A percentile compares a stretch with the other conserved stretches of the same genome.
phyloP scores from a whole-genome alignment of 1,140 invertebrate genomes.

The Drosophila nebulosa region DNA sequence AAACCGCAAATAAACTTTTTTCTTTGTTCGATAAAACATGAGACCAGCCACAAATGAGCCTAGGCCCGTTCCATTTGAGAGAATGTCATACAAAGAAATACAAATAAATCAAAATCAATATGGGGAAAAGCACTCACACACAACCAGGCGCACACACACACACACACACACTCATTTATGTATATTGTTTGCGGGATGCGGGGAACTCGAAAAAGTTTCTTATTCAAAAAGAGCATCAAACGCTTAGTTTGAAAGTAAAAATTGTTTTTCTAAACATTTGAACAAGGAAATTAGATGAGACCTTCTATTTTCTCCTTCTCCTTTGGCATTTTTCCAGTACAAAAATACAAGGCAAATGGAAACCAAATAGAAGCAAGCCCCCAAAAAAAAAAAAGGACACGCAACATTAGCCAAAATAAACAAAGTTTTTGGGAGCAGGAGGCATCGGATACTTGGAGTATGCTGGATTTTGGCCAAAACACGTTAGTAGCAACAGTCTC shows the following conservation, averaged over 20 bases:
- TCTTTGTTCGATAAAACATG: conserved; percentile 14
- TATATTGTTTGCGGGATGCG: background rate
- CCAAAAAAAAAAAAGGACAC: conserved; percentile 37
- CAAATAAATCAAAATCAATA: conserved; percentile 51
- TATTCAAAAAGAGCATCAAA: conserved; percentile 46
- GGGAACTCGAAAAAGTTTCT: conserved; percentile 29
- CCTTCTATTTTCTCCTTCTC: conserved; percentile 26
- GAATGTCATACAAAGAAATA: conserved; percentile 26
- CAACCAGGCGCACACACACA: conserved; percentile 22
- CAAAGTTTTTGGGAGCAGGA: background rate
- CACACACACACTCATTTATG: conserved; percentile 6
- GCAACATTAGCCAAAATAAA: conserved; percentile 57
- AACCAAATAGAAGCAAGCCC: conserved; percentile 49
- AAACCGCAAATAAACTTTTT: conserved; percentile 24
- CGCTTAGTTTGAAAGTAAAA: conserved; percentile 25
- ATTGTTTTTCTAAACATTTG: conserved; percentile 11
- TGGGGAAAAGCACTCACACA: conserved; percentile 28
- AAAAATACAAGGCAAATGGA: conserved; percentile 54
- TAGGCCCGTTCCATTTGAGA: background rate
- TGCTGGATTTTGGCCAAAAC: background rate
- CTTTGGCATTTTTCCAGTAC: conserved; percentile 41
- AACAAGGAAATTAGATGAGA: conserved; percentile 51
- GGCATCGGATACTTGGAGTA: background rate
- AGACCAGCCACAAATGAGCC: conserved; percentile 32
- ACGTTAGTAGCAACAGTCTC: background rate